A percentile compares a stretch with the other conserved stretches of the same genome.
Conservation (phyloP, 2,797 vertebrate species). For the Centropyge bicolor region DNA sequence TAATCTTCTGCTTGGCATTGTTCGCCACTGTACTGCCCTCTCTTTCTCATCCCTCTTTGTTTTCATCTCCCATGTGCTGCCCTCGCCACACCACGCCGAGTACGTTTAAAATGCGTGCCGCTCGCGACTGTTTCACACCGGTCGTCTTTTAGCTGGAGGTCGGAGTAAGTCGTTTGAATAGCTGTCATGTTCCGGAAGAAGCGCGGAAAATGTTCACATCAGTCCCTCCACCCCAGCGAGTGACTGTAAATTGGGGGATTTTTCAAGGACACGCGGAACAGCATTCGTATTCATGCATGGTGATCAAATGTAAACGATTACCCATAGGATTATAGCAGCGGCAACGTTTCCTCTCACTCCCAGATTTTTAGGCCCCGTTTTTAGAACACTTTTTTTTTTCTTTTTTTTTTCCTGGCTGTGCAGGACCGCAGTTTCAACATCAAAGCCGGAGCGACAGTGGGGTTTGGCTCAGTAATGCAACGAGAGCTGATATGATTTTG, state of each 20-base stretch:
- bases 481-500: constrained; percentile 58
- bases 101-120: constrained; percentile 37
- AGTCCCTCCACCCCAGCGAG: constrained; percentile 24
- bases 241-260: constrained; percentile 51
- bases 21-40: constrained; percentile 14
- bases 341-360: constrained; percentile 55
- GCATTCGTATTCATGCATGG: constrained; percentile 74
- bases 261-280: constrained; percentile 73
- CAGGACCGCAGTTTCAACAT: constrained; percentile 66
- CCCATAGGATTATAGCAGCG: constrained; percentile 70
- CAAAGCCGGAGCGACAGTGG: constrained; percentile 64
- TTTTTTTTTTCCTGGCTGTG: constrained; percentile 48
- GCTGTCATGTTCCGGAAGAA: constrained; percentile 49
- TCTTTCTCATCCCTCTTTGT: constrained; percentile 19
- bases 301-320: constrained; percentile 78
- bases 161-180: constrained; percentile 48
- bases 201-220: constrained; percentile 49
- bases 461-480: constrained; percentile 65
- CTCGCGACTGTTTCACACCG: constrained; percentile 42
- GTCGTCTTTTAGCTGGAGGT: constrained; percentile 36
- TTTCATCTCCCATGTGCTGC: constrained; percentile 20
- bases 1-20: constrained; percentile 62
- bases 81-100: constrained; percentile 22
- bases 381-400: constrained; percentile 46
- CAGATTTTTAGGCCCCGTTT: constrained; percentile 61